Evolutionary conservation across 1,140 invertebrate genomes (phyloP), one percentile per base, ranked within the genome.

Genomic region (Philaenus spumarius): DNA sequence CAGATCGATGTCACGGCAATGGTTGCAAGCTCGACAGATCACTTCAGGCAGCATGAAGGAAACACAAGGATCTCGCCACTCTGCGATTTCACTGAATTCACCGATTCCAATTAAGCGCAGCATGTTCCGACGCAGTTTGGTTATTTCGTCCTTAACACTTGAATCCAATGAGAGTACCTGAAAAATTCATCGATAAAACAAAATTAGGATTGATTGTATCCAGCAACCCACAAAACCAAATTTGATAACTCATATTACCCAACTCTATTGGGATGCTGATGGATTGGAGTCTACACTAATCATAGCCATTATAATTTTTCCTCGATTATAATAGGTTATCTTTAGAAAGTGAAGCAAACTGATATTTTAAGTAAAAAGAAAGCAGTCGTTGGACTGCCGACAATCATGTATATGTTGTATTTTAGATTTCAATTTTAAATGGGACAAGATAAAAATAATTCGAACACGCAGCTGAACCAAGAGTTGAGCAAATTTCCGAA

Each of bases 11-110:
- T 97, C 92, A 48, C 92, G 78, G 65, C 93, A 94, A 67, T 95
- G 89, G 76, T 95, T 95, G 72, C 95, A 97, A 30, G 86, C 80
- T 74, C 88, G 87, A 72, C 95, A 97, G 67, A 96, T 95, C 7
- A 97, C 81, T 82, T 97, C 94, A 2, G 89, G 85, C 46, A 98
- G 77, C 48, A 91, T 78, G 70, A 90, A 93, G 0, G 90, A 89
- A 22, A 90, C 77, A 68, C 88, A 91, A 0, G 90, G 89, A 74
- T 97, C 93, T 47, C 78, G 80, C 89, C 92, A 98, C 46, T 86
- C 80, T 12, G 93, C 90, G 60, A 80, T 72, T 50, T 83, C 78
- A 43, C 89, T 87, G 72, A 96, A 97, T 74, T 94, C 90, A 1
- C 93, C 90, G 2, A 96, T 78, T 23, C 84, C 83, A 62, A 97